Conservation (phyloP, 2,888 invertebrate genomes). For the Zeuzera pyrina region DNA sequence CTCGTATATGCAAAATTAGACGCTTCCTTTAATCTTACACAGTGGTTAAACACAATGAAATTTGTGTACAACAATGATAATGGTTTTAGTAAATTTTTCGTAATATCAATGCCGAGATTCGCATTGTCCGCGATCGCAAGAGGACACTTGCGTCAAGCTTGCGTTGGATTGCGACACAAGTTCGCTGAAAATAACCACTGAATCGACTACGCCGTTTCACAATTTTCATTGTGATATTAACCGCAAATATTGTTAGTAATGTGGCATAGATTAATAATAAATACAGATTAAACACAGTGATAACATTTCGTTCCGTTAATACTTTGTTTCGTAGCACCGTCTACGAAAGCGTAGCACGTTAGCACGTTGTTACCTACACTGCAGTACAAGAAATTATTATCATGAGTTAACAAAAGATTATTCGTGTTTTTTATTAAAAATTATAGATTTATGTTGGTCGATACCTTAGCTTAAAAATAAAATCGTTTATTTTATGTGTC, state of each 20-base stretch:
- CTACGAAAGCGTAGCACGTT: slow-evolving; percentile 33
- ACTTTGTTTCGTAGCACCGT: slow-evolving; percentile 23
- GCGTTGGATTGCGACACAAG: slow-evolving; percentile 14
- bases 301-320: neutral
- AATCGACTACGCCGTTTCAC: no score
- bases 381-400: no score
- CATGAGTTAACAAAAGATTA: no score
- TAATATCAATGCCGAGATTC: slow-evolving; percentile 24
- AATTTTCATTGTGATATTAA: no score
- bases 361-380: no score
- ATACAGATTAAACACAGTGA: neutral
- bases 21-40: neutral
- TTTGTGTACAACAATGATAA: slow-evolving; percentile 31
- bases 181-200: slow-evolving; percentile 1
- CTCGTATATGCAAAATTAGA: no score
- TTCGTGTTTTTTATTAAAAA: no score
- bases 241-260: no score
- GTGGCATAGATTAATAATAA: neutral
- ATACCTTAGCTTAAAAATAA: no score
- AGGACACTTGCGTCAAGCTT: slow-evolving; percentile 27
- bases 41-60: slow-evolving; percentile 31
- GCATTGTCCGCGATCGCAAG: slow-evolving; percentile 26
- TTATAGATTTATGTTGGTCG: no score
- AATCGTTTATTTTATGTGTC: no score
- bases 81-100: slow-evolving; percentile 24